phyloP scores from a whole-genome alignment of 2,888 invertebrate genomes.

The Hydraecia micacea region DNA sequence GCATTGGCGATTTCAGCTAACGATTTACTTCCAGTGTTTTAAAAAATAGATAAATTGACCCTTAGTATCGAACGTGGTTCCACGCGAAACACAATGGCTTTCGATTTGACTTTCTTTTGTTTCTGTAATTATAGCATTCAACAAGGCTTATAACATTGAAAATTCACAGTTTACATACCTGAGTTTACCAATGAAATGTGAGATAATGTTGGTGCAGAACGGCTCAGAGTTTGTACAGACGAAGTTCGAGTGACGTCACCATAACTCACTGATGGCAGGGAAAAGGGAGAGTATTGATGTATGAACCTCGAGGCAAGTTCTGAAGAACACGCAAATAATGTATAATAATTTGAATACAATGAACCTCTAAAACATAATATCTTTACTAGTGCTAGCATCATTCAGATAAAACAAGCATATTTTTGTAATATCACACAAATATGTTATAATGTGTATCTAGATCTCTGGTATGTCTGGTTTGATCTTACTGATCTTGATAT shows the following conservation, averaged over 20 bases:
- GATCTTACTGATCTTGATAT: constrained; percentile 44
- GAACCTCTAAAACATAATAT: background rate
- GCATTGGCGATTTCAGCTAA: background rate
- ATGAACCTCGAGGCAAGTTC: background rate
- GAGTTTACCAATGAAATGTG: too few relatives aligned
- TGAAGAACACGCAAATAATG: background rate
- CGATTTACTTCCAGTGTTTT: too few relatives aligned
- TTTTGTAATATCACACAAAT: constrained; percentile 19
- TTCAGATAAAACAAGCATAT: background rate
- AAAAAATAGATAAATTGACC: too few relatives aligned
- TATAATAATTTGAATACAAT: background rate
- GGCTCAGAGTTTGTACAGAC: background rate
- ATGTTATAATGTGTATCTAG: constrained; percentile 3
- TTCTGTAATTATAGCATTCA: too few relatives aligned
- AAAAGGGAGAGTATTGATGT: background rate
- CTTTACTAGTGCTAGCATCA: background rate
- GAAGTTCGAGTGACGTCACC: background rate
- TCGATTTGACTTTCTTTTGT: too few relatives aligned
- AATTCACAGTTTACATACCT: too few relatives aligned
- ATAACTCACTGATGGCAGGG: background rate
- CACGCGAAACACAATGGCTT: too few relatives aligned
- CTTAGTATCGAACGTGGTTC: too few relatives aligned
- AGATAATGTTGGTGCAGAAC: background rate
- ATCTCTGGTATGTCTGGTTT: constrained; percentile 18
- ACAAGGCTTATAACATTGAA: too few relatives aligned